Evolutionary conservation across 2,797 vertebrate genomes (phyloP), one percentile per base, ranked within the genome.

Genomic region (Leptodactylus fallax): DNA sequence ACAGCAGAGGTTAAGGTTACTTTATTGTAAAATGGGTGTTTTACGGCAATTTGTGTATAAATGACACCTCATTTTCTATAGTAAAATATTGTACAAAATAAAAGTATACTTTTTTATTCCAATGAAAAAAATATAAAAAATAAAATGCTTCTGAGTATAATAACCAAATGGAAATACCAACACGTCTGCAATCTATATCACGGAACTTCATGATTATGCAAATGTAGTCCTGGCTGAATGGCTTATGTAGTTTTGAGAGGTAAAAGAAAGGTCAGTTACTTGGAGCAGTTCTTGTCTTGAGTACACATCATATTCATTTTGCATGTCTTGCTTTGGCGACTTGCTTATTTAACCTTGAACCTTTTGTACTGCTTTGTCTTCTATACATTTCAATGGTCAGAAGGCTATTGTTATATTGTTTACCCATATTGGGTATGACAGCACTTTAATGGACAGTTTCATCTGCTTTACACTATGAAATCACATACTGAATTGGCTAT

Each of bases 331-430:
- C 56, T 78, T 78, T 87, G 58, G 80, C 45, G 58, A 76, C 56
- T 82, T 77, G 86, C 60, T 87, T 87, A 65, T 63, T 67, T 87
- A 87, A 87, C 86, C 86, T 81, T 82, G 69, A 87, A 80, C 67
- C 69, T 58, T 63, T 25, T 80, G n/a, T 27, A 55, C 45, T 71
- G 51, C 27, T 74, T 61, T 81, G 67, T 74, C 55, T 76, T 56
- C 45, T 19, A 19, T 63, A 58, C 36, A 72, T 74, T 74, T 27
- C n/a, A 13, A 76, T 87, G 19, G 55, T 72, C 36, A n/a, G 47
- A 74, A 27, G 9, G n/a, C 27, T 82, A 13, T 63, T 63, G 19
- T 45, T 63, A 27, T 69, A 55, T 16, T 74, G 25, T 23, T 56
- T 72, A 84, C 51, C 25, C 49, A 83, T 17, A 69, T 80, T 12